phyloP scores from a whole-genome alignment of 2,888 invertebrate species.

The Polydrusus tereticollis region DNA sequence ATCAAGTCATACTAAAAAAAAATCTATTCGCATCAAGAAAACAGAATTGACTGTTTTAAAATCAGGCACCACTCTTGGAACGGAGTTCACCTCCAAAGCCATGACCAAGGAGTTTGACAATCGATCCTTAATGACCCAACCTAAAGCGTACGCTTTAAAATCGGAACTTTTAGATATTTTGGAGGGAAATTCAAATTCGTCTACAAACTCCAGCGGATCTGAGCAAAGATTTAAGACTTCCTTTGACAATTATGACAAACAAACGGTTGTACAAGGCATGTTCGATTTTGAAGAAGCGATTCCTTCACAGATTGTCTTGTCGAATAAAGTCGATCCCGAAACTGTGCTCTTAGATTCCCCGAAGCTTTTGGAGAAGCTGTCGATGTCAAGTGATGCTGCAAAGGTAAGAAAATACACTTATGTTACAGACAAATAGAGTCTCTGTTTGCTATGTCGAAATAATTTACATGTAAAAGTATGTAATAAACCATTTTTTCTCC shows the following conservation, averaged over 20 bases:
- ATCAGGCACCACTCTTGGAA: background rate
- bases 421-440: too few relatives aligned
- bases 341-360: constrained; percentile 61
- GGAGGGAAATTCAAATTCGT: constrained; percentile 53
- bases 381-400: constrained; percentile 35
- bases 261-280: constrained; percentile 34
- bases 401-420: constrained; percentile 33
- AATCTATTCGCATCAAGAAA: background rate
- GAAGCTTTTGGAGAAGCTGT: constrained; percentile 71
- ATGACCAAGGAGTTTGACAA: constrained; percentile 52
- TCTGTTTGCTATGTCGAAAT: too few relatives aligned
- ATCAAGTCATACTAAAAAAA: constrained; percentile 49
- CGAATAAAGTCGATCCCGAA: constrained; percentile 44
- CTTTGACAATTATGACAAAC: constrained; percentile 33
- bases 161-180: constrained; percentile 55
- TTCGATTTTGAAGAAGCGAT: constrained; percentile 59
- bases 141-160: constrained; percentile 49
- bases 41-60: background rate
- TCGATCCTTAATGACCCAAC: constrained; percentile 36
- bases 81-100: constrained; percentile 51
- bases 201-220: constrained; percentile 39
- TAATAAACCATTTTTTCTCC: too few relatives aligned
- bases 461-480: too few relatives aligned
- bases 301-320: constrained; percentile 57
- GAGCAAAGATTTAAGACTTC: constrained; percentile 42